Evolutionary conservation across 2,888 invertebrate genomes (phyloP).

Genomic region (Eueremaeus valkanovi): DNA sequence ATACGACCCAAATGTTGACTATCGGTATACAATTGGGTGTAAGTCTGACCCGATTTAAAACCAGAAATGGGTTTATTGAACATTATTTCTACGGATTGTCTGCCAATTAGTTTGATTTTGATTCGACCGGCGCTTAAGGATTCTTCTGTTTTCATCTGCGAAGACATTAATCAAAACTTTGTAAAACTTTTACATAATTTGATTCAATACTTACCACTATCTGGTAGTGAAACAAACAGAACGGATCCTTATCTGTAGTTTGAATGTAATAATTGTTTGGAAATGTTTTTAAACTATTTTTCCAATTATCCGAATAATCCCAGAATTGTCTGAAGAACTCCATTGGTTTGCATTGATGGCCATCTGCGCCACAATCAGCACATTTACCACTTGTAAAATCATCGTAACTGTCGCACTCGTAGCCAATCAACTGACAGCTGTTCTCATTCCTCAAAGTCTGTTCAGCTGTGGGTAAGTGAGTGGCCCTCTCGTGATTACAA

Average conservation of each 20-base stretch:
- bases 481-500: neutral
- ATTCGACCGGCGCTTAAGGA: neutral
- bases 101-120: neutral
- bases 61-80: neutral
- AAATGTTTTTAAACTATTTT: neutral
- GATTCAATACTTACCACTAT: neutral
- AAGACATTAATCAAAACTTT: neutral
- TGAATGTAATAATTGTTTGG: neutral
- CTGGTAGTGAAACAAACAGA: conserved; percentile 4
- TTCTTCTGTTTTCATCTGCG: neutral
- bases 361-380: neutral
- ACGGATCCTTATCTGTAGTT: neutral
- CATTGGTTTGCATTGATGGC: neutral
- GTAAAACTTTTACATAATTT: neutral
- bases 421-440: neutral
- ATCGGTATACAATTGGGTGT: neutral
- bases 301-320: neutral
- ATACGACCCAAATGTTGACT: neutral
- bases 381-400: neutral
- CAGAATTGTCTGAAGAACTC: neutral
- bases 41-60: neutral
- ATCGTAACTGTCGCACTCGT: neutral
- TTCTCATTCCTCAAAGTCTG: neutral
- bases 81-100: neutral
- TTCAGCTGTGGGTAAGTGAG: neutral